Percentiles rank a stretch among this genome's conserved stretches.
Conservation (phyloP, 2,797 vertebrate genomes). For the Chelmon rostratus region DNA sequence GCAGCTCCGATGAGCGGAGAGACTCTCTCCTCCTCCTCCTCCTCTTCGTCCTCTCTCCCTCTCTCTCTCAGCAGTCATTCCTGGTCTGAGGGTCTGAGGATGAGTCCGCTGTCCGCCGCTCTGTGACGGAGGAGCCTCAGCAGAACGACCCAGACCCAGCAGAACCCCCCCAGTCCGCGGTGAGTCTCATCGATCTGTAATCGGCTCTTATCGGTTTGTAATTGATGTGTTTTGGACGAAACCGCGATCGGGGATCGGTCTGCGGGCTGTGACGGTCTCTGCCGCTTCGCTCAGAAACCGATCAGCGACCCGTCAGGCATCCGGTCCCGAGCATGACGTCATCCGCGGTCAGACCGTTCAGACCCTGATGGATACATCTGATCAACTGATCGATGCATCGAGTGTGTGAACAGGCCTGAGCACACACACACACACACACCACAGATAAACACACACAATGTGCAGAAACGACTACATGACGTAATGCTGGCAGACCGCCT, state of each 20-base stretch:
- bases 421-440: too few relatives aligned
- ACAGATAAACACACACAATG: too few relatives aligned
- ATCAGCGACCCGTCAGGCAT: constrained; percentile 8
- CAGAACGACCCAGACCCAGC: neutral
- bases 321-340: constrained; percentile 31
- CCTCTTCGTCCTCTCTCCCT: neutral
- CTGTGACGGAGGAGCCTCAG: constrained; percentile 24
- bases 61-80: constrained; percentile 18
- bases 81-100: constrained; percentile 16
- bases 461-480: neutral
- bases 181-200: constrained; percentile 29
- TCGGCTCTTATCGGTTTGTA: neutral
- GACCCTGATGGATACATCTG: neutral
- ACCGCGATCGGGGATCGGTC: constrained; percentile 4
- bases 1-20: neutral
- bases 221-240: neutral
- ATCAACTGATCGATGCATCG: constrained; percentile 12
- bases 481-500: neutral
- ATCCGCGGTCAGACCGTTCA: neutral
- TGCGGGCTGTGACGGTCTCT: constrained; percentile 2
- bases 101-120: constrained; percentile 12
- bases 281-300: neutral
- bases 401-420: neutral
- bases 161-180: neutral
- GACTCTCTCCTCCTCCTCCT: neutral